These are phyloP conservation scores for Chaetura pelagica DNA, from an alignment of 2,113 vertebrate species.

Conservation along the genomic window DNA sequence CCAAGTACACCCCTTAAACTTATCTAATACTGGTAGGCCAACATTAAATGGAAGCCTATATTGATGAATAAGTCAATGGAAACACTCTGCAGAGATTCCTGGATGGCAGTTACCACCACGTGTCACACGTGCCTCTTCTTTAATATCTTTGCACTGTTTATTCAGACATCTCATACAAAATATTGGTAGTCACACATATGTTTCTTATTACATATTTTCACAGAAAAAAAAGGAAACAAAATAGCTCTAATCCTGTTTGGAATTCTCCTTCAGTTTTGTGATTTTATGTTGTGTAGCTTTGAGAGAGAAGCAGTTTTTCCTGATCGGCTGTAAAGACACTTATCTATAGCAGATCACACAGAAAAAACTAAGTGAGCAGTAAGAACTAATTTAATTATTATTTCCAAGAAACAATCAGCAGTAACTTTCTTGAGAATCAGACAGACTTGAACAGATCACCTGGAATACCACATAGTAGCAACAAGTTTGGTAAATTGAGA, in stretches of 20 bases:
- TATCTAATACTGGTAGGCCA: neutral
- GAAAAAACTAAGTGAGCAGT: neutral
- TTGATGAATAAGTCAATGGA: neutral
- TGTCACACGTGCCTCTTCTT: neutral
- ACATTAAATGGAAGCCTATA: neutral
- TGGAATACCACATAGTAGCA: neutral
- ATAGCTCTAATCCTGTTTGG: neutral
- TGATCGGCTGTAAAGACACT: neutral
- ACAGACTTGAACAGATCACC: neutral
- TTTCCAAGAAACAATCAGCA: neutral
- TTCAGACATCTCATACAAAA: neutral
- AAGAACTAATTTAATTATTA: neutral
- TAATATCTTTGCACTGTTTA: neutral
- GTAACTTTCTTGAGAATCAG: neutral
- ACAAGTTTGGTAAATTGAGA: neutral
- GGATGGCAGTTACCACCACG: neutral
- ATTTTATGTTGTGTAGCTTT: neutral
- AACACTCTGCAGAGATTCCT: neutral
- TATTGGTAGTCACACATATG: neutral
- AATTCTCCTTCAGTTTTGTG: neutral
- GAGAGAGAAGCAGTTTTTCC: neutral
- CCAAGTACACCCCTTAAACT: neutral
- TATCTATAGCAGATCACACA: neutral
- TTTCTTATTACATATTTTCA: neutral
- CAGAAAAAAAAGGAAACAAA: neutral